phyloP scores from a whole-genome alignment of 2,797 vertebrate species.

The Bovichtus diacanthus region DNA sequence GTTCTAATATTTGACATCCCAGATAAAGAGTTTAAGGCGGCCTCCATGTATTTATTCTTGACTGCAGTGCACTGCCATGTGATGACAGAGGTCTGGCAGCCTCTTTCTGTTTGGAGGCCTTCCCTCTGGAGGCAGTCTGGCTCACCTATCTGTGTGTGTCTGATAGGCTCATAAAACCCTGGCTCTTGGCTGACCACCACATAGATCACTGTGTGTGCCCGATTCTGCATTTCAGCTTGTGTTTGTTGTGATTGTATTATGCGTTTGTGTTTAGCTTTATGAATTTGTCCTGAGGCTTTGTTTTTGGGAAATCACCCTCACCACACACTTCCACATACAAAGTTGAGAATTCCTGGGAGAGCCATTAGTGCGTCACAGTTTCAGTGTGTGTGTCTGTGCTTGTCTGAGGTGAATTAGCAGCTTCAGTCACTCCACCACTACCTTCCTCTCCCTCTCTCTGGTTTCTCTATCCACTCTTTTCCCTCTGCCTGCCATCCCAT shows the following conservation, averaged over 20 bases:
- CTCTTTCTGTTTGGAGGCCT: conserved; percentile 19
- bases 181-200: conserved; percentile 34
- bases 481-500: conserved; percentile 12
- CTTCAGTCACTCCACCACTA: conserved; percentile 33
- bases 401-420: conserved; percentile 69
- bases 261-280: conserved; percentile 13
- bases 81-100: conserved; percentile 62
- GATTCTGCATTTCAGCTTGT: conserved; percentile 22
- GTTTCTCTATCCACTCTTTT: conserved; percentile 25
- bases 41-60: conserved; percentile 21
- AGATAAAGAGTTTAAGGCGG: conserved; percentile 17
- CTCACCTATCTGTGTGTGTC: conserved; percentile 25
- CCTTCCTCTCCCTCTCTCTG: conserved; percentile 28
- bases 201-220: conserved; percentile 22
- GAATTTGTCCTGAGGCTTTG: conserved; percentile 19
- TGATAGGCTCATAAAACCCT: conserved; percentile 33
- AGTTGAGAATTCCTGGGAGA: conserved; percentile 40
- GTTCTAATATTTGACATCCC: conserved; percentile 9
- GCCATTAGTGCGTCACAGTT: conserved; percentile 76
- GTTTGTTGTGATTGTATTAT: neutral
- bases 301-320: conserved; percentile 22
- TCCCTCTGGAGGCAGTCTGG: conserved; percentile 33
- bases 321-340: conserved; percentile 25
- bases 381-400: conserved; percentile 80
- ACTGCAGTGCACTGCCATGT: conserved; percentile 22